A percentile compares a stretch with the other conserved stretches of the same genome.
Conservation (phyloP, 2,888 invertebrate species). For the Andrena bicolor region DNA sequence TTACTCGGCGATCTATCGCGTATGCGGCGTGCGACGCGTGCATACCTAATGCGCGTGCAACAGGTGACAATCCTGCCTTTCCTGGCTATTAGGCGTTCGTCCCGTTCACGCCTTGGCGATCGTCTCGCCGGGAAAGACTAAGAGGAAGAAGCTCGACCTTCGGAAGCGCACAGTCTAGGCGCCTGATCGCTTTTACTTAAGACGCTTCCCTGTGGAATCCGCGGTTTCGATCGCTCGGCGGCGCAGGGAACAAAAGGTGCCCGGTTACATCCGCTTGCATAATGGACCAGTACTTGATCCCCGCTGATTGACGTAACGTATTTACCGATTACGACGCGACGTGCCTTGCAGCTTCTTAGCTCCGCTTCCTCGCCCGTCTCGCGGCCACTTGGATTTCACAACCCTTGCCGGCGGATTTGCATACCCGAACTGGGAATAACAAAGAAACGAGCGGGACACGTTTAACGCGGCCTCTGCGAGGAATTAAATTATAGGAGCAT, state of each 20-base stretch:
- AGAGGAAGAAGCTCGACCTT: no score
- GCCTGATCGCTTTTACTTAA: no score
- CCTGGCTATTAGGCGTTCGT: neutral
- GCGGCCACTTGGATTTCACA: no score
- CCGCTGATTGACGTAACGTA: conserved; percentile 47
- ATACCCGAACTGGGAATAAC: no score
- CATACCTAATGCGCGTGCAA: conserved; percentile 1
- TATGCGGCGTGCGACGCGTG: conserved; percentile 19
- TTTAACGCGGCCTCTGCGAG: no score
- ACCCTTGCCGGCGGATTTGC: no score
- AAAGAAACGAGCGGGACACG: no score
- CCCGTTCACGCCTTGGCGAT: neutral
- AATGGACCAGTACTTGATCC: conserved; percentile 44
- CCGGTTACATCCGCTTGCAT: conserved; percentile 53
- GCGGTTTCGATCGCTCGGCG: neutral
- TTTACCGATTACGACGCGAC: conserved; percentile 8
- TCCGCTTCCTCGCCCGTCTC: neutral
- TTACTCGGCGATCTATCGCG: conserved; percentile 42
- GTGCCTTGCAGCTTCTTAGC: neutral
- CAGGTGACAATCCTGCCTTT: conserved; percentile 13
- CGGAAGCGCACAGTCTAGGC: no score
- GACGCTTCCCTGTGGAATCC: neutral
- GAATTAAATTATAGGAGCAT: no score
- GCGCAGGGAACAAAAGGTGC: conserved; percentile 41
- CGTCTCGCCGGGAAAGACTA: neutral